Evolutionary conservation across 2,888 invertebrate species (phyloP).

Genomic region (Clivina fossor): DNA sequence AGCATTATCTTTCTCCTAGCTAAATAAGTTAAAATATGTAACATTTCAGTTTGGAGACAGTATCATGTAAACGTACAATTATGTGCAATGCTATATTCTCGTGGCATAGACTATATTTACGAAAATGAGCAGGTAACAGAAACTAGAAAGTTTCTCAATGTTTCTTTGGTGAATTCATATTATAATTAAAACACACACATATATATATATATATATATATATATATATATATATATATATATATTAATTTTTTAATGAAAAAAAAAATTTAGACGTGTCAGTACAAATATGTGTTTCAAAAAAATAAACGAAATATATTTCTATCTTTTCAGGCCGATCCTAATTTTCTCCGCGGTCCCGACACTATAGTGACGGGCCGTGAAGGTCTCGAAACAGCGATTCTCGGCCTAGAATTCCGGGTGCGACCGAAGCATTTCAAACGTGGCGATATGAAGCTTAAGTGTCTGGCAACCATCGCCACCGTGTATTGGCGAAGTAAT

Average conservation of each 20-base stretch:
- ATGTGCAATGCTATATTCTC: no score
- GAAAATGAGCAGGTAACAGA: no score
- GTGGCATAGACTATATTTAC: no score
- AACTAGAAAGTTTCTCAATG: no score
- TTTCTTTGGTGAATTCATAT: no score
- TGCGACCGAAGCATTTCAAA: constrained; percentile 78
- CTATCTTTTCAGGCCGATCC: constrained; percentile 50
- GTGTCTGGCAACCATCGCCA: constrained; percentile 85
- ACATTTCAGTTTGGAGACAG: no score
- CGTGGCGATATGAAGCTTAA: constrained; percentile 85
- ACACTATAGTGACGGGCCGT: constrained; percentile 58
- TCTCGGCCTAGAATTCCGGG: constrained; percentile 77
- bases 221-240: neutral
- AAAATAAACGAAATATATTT: neutral
- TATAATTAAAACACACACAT: no score
- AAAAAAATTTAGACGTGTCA: no score
- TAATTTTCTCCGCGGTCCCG: constrained; percentile 55
- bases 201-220: constrained; percentile 5
- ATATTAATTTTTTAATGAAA: neutral
- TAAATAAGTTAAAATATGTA: no score
- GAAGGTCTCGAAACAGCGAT: constrained; percentile 77
- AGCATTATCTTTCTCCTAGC: no score
- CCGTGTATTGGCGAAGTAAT: constrained; percentile 84
- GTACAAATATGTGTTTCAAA: neutral
- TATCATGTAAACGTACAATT: no score